Percentiles rank a stretch among this genome's conserved stretches.
Evolutionary conservation across 2,797 vertebrate genomes (phyloP).

Genomic region (Anabas testudineus): DNA sequence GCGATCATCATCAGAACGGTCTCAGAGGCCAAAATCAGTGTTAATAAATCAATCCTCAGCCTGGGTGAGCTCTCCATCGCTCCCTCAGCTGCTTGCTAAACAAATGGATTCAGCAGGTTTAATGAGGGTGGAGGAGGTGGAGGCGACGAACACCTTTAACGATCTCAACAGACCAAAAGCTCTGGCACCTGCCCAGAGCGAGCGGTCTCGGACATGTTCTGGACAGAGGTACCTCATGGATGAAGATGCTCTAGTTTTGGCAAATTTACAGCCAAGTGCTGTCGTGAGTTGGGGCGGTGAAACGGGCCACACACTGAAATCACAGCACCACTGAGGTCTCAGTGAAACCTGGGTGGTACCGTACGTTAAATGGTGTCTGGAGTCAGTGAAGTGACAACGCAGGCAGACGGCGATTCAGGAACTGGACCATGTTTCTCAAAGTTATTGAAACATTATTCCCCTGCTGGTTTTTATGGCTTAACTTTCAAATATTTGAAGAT

Average conservation of each 20-base stretch:
- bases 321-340: constrained; percentile 43
- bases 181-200: constrained; percentile 68
- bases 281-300: constrained; percentile 46
- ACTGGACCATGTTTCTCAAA: constrained; percentile 1
- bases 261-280: constrained; percentile 67
- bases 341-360: constrained; percentile 15
- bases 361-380: constrained; percentile 30
- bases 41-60: constrained; percentile 80
- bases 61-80: constrained; percentile 54
- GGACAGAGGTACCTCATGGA: constrained; percentile 52
- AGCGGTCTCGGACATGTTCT: constrained; percentile 51
- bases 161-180: constrained; percentile 73
- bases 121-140: constrained; percentile 72
- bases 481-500: no score
- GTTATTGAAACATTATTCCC: no score
- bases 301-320: constrained; percentile 58
- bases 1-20: constrained; percentile 59
- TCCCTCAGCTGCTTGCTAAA: constrained; percentile 76
- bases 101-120: constrained; percentile 81
- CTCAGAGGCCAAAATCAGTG: constrained; percentile 74
- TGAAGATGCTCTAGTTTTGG: constrained; percentile 61
- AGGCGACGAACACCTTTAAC: constrained; percentile 76
- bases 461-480: no score
- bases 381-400: constrained; percentile 55
- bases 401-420: constrained; percentile 53